Evolutionary conservation across 2,113 vertebrate genomes (phyloP), one percentile per base, ranked within the genome.

Genomic region (Corythornis vintsioides): DNA sequence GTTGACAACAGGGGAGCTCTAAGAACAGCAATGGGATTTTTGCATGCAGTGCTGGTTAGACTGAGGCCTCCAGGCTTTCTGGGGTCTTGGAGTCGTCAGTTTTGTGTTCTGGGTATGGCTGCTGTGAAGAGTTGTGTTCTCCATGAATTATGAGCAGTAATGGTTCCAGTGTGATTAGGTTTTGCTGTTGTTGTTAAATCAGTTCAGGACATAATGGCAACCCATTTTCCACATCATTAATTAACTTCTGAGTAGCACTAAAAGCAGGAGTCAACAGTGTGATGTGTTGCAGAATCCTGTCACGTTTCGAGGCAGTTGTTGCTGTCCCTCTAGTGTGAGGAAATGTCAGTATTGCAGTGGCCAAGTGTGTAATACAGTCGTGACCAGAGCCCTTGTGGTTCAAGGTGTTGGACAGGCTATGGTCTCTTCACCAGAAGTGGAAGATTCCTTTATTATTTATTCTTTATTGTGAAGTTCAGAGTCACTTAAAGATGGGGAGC

Each of bases 231-330:
- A 15, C 31, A 56, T 38, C 2, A 1, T 67, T 21, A 77, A 12
- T 52, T 61, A n/a, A 35, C n/a, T 61, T 77, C 75, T 63, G 53
- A 76, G n/a, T 84, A 61, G 16, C 11, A 35, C 28, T 57, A 24
- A n/a, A 76, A 82, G n/a, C 7, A 3, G 3, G 18, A 67, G 42
- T 33, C 1, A 0, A 7, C 33, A 57, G 42, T 0, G 1, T 26
- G 28, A 31, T 81, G 70, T 45, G 40, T 33, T 74, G 16, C 18
- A 28, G 25, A 38, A 31, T 48, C 13, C 10, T 73, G 48, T 28
- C 14, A 20, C 0, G 0, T 48, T 74, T 33, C 69, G 56, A 89
- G 50, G 29, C 59, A 60, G 56, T 38, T 43, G 13, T 33, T 57
- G 28, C 65, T 64, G 61, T 17, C 35, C 52, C 20, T 69, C 38